Evolutionary conservation across 2,888 invertebrate species (phyloP).

Genomic region (Hydriomena furcata): DNA sequence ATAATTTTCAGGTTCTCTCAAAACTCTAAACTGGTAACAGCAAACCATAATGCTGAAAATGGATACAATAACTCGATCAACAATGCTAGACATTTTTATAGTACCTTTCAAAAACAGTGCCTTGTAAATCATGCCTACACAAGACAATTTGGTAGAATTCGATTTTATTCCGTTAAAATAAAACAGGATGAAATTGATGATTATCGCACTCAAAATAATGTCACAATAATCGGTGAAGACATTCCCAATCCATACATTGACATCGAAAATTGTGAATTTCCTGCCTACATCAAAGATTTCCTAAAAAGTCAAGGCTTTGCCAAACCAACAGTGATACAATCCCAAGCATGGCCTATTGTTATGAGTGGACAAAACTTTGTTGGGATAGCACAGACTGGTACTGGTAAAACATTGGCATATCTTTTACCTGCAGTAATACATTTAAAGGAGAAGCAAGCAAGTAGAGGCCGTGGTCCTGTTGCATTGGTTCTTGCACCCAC

Average conservation of each 20-base stretch:
- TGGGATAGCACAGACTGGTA: constrained; percentile 93
- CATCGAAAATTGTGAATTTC: constrained; percentile 90
- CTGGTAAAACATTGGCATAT: constrained; percentile 90
- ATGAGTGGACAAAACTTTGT: constrained; percentile 91
- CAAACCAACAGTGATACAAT: constrained; percentile 92
- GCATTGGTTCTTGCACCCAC: constrained; percentile 92
- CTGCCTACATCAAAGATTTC: constrained; percentile 87
- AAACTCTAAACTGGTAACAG: constrained; percentile 40
- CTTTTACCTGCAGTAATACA: constrained; percentile 92
- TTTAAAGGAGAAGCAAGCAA: constrained; percentile 88
- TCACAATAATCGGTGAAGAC: constrained; percentile 88
- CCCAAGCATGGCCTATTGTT: constrained; percentile 93
- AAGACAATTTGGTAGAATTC: constrained; percentile 18
- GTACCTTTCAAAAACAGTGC: constrained; percentile 37
- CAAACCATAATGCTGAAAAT: constrained; percentile 30
- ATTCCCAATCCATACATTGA: constrained; percentile 89
- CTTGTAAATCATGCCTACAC: constrained; percentile 30
- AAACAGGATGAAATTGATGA: constrained; percentile 81
- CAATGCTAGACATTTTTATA: constrained; percentile 39
- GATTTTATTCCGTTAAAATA: constrained; percentile 58
- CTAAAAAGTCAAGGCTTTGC: constrained; percentile 85
- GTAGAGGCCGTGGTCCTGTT: constrained; percentile 90
- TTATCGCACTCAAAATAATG: constrained; percentile 86
- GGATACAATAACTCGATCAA: constrained; percentile 36
- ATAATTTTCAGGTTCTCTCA: constrained; percentile 46